phyloP scores from a whole-genome alignment of 2,797 vertebrate species.

The Brachyrhaphis roseni region DNA sequence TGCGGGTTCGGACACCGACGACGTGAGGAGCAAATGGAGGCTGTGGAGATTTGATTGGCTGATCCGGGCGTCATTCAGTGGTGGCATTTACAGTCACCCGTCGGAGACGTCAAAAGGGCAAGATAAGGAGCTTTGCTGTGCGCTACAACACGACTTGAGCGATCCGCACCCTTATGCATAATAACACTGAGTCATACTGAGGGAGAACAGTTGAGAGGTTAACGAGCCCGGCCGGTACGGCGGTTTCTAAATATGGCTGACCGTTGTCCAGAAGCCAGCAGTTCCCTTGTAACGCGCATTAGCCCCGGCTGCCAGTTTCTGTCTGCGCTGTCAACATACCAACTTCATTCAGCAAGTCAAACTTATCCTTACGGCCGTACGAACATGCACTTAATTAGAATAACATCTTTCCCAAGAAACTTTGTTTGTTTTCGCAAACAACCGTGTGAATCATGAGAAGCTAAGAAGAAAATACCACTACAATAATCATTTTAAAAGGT shows the following conservation, averaged over 20 bases:
- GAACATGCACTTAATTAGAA: background rate
- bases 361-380: background rate
- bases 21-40: conserved; percentile 77
- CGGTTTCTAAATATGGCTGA: conserved; percentile 66
- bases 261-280: conserved; percentile 53
- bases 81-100: conserved; percentile 45
- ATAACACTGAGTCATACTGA: background rate
- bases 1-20: conserved; percentile 55
- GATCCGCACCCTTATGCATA: background rate
- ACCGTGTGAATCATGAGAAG: background rate
- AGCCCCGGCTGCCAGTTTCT: conserved; percentile 41
- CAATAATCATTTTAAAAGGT: background rate
- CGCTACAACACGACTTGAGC: background rate
- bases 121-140: conserved; percentile 49
- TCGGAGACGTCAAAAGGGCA: conserved; percentile 59
- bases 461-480: background rate
- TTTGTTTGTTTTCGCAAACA: background rate
- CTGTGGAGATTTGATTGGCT: conserved; percentile 67
- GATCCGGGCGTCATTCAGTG: conserved; percentile 61
- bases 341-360: conserved; percentile 24
- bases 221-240: conserved; percentile 6
- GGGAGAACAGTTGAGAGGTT: conserved; percentile 2
- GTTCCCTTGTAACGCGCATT: conserved; percentile 42
- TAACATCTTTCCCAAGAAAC: background rate
- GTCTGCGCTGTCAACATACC: conserved; percentile 23